Conservation (phyloP, 1,140 invertebrate species). For the Dendroctonus ponderosae region DNA sequence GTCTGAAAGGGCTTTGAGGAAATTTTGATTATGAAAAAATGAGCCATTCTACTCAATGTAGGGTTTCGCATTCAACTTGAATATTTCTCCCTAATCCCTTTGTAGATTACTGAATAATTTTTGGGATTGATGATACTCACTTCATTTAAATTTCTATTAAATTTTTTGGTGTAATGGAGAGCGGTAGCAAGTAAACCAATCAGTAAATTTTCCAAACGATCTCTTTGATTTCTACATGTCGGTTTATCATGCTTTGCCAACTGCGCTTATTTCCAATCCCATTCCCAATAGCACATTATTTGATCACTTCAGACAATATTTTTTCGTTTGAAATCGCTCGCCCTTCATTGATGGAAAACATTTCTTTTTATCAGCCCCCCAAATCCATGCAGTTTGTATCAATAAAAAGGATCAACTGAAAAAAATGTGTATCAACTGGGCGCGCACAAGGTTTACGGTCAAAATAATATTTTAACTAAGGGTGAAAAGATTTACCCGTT, state of each 20-base stretch:
- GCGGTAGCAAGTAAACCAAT: not conserved
- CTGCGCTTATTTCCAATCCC: not conserved
- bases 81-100: no score
- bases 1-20: not conserved
- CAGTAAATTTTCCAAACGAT: not conserved
- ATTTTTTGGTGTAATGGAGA: not conserved
- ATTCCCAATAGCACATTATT: not conserved
- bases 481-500: constrained; percentile 1
- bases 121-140: no score
- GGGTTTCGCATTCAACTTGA: not conserved
- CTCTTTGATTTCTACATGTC: not conserved
- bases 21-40: not conserved
- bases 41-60: not conserved
- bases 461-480: constrained; percentile 13
- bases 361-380: constrained; percentile 5
- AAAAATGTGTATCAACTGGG: constrained; percentile 16
- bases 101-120: no score
- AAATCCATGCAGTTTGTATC: constrained; percentile 13
- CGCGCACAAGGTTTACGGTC: not conserved
- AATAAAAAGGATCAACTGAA: constrained; percentile 4
- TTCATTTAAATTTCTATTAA: not conserved
- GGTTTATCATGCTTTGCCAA: not conserved
- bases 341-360: not conserved
- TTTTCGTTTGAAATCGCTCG: not conserved
- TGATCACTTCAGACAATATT: not conserved